These are phyloP conservation scores for Theonella swinhoei DNA, from an alignment of 37 sponge, comb jelly and placozoan genomes.

Conservation along the genomic window DNA sequence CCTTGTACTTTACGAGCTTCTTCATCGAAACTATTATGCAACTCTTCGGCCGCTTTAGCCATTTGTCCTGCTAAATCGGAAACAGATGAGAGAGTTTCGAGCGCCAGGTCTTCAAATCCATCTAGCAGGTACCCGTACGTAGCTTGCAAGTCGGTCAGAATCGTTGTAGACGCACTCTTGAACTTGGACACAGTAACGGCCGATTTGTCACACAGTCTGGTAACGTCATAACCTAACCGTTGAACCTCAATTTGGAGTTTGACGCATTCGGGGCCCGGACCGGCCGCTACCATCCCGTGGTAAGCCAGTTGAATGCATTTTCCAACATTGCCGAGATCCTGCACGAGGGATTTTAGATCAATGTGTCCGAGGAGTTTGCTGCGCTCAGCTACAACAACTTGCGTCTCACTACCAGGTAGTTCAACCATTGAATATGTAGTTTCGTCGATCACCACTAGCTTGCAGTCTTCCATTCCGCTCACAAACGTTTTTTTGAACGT, in stretches of 20 bases:
- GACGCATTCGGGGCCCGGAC: slow-evolving; percentile 39
- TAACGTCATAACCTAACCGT: slow-evolving; percentile 57
- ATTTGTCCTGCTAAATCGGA: slow-evolving; percentile 53
- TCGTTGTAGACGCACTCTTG: slow-evolving; percentile 31
- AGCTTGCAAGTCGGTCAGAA: slow-evolving; percentile 30
- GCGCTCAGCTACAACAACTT: slow-evolving; percentile 21
- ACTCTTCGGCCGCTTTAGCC: slow-evolving; percentile 18
- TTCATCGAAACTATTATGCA: no score
- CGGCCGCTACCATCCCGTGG: slow-evolving; percentile 61
- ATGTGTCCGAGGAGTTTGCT: slow-evolving; percentile 39
- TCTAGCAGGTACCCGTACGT: slow-evolving; percentile 62
- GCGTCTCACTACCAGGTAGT: neutral
- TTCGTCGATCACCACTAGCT: slow-evolving; percentile 7
- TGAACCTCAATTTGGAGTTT: slow-evolving; percentile 56
- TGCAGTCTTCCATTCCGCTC: neutral
- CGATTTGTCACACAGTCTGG: slow-evolving; percentile 71
- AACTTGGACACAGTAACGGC: slow-evolving; percentile 62
- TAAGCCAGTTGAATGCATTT: slow-evolving; percentile 62
- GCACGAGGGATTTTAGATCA: slow-evolving; percentile 58
- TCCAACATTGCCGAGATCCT: slow-evolving; percentile 65
- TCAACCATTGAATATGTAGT: neutral
- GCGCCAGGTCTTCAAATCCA: slow-evolving; percentile 58
- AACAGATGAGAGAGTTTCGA: slow-evolving; percentile 40
- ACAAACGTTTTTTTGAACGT: no score
- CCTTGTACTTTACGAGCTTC: no score